Conservation (phyloP, 2,888 invertebrate genomes). For the Spicauda simplicius region DNA sequence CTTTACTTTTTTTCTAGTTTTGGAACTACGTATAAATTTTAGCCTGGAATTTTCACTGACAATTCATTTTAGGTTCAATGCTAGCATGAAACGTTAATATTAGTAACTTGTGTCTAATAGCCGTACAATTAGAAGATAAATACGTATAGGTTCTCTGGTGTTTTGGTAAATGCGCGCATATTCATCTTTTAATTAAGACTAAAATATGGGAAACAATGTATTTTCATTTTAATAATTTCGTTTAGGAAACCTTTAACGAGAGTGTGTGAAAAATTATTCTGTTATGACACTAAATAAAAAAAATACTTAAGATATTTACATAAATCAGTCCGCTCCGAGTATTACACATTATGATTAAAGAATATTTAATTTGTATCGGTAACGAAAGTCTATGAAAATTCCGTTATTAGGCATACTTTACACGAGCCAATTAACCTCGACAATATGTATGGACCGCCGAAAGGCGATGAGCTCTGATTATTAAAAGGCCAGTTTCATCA, state of each 20-base stretch:
- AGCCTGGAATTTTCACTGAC: background rate
- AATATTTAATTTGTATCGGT: background rate
- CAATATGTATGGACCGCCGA: slow-evolving; percentile 10
- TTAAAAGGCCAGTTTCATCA: slow-evolving; percentile 16
- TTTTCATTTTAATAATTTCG: no score
- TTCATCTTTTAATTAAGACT: no score
- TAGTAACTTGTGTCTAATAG: background rate
- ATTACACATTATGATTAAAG: no score
- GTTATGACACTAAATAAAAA: no score
- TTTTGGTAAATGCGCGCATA: no score
- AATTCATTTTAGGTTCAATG: background rate
- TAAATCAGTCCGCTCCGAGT: no score
- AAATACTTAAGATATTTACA: no score
- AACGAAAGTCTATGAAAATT: background rate
- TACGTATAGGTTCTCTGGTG: no score
- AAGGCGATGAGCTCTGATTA: slow-evolving; percentile 4
- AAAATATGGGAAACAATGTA: no score
- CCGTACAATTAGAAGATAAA: background rate
- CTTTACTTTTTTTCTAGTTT: slow-evolving; percentile 12
- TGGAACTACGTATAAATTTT: slow-evolving; percentile 16
- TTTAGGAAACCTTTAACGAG: no score
- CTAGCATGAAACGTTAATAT: slow-evolving; percentile 3
- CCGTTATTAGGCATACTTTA: background rate
- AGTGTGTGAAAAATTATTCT: no score
- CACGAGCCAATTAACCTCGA: slow-evolving; percentile 9